These are phyloP conservation scores for Hydrocynus forskahlii DNA, from an alignment of 2,797 vertebrate species.

Conservation along the genomic window DNA sequence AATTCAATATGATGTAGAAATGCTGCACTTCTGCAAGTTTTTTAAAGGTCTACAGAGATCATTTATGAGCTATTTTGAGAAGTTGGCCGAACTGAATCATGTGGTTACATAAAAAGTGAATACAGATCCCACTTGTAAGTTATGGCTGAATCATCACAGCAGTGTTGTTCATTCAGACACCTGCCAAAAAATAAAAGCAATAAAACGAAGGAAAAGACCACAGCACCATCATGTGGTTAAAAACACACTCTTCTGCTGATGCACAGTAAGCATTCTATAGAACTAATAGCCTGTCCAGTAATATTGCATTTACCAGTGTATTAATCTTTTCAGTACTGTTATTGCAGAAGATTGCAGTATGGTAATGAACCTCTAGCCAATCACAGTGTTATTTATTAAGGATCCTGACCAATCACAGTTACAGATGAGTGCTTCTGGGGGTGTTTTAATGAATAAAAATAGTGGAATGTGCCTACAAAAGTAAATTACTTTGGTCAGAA, in stretches of 20 bases:
- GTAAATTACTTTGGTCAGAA: too few relatives aligned
- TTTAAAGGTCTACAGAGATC: background rate
- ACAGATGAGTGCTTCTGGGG: too few relatives aligned
- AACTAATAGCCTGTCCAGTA: too few relatives aligned
- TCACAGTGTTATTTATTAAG: background rate
- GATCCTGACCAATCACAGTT: background rate
- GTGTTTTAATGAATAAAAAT: too few relatives aligned
- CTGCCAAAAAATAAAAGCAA: constrained; percentile 37
- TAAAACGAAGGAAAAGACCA: background rate
- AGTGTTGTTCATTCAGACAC: constrained; percentile 24
- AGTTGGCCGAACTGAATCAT: constrained; percentile 50
- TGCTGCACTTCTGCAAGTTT: background rate
- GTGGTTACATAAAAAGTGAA: constrained; percentile 52
- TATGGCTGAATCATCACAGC: constrained; percentile 55
- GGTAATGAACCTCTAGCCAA: too few relatives aligned
- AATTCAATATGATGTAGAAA: background rate
- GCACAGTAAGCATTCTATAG: too few relatives aligned
- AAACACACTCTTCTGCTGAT: background rate
- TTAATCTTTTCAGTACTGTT: too few relatives aligned
- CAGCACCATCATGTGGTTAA: constrained; percentile 51
- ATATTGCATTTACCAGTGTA: too few relatives aligned
- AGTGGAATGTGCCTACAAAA: too few relatives aligned
- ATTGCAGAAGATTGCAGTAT: background rate
- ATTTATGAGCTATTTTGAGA: constrained; percentile 16
- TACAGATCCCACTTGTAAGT: constrained; percentile 44